Conservation (phyloP, 2,888 invertebrate genomes). For the Hanleya hanleyi region DNA sequence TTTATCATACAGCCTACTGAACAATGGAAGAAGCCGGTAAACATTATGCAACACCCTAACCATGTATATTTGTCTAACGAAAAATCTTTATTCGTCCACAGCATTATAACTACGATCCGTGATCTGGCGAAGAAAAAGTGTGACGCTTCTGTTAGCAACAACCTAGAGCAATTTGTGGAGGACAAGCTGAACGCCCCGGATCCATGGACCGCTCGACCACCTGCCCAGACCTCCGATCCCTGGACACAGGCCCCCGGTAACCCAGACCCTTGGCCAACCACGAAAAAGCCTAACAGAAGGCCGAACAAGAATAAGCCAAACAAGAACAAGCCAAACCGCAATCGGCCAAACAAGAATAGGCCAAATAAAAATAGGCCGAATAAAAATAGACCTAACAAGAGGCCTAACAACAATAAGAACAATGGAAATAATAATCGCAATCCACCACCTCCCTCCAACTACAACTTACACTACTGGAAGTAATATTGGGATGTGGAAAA, state of each 20-base stretch:
- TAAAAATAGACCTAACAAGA: not conserved
- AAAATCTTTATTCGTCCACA: not conserved
- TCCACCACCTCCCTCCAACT: not conserved
- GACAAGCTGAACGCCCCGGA: not conserved
- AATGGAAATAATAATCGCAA: not conserved
- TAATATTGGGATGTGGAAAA: too few relatives aligned
- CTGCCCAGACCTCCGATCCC: not conserved
- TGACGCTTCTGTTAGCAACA: not conserved
- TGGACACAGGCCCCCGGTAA: not conserved
- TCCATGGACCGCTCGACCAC: not conserved
- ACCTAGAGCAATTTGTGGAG: not conserved
- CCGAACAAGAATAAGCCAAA: not conserved
- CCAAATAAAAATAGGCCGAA: not conserved
- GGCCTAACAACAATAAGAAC: not conserved
- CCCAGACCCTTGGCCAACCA: not conserved
- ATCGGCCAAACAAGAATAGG: not conserved
- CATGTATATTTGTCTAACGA: too few relatives aligned
- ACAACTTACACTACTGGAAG: slow-evolving; percentile 1
- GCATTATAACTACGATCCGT: not conserved
- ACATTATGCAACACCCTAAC: too few relatives aligned
- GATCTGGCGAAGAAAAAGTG: not conserved
- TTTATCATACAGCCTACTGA: too few relatives aligned
- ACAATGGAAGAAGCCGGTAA: too few relatives aligned
- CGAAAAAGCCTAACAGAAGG: too few relatives aligned
- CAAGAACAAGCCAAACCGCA: not conserved